Base-by-base conservation (phyloP, 2,888 invertebrate genomes). In the Agelastica alni region DNA sequence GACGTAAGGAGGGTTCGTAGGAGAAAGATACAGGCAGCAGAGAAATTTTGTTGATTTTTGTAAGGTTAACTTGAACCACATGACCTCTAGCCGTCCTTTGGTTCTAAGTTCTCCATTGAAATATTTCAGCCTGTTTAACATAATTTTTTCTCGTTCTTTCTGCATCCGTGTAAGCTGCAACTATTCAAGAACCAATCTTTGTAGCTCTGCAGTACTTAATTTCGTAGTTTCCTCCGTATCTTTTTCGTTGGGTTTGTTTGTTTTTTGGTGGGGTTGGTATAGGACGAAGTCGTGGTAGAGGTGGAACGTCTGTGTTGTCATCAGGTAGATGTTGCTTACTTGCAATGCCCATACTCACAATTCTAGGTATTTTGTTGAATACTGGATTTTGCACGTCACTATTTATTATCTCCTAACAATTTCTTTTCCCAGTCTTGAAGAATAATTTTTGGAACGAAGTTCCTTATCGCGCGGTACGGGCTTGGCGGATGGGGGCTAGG, bases 381-480 rank as follows among this genome's bases (percentile, higher is more conserved):
- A 44, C 32, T 44, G 44, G 32, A 18, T 18, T 31, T 44, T 17
- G 31, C 44, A 18, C 18, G 18, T 44, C 32, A 32, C 44, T 44
- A 18, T 44, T 10, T 44, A 44, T 44, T 18, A 44, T 32, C 12
- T 31, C 17, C 12, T 26, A 26, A 7, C 7, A 44, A 16, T 10
- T 13, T 18, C 18, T 32, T 44, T 44, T 2, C 9, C 26, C 3
- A 2, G 2, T 2, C n/a, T 26, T 28, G 6, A 28, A n/a, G n/a
- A n/a, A n/a, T n/a, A n/a, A n/a, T n/a, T n/a, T n/a, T n/a, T n/a
- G n/a, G n/a, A n/a, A n/a, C n/a, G n/a, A n/a, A n/a, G n/a, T n/a
- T n/a, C n/a, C n/a, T n/a, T n/a, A n/a, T n/a, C n/a, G n/a, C n/a
- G n/a, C n/a, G n/a, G n/a, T n/a, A n/a, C n/a, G n/a, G n/a, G n/a